Evolutionary conservation across 2,113 vertebrate genomes (phyloP), one percentile per base, ranked within the genome.

Genomic region (Sylvilagus bachmani): DNA sequence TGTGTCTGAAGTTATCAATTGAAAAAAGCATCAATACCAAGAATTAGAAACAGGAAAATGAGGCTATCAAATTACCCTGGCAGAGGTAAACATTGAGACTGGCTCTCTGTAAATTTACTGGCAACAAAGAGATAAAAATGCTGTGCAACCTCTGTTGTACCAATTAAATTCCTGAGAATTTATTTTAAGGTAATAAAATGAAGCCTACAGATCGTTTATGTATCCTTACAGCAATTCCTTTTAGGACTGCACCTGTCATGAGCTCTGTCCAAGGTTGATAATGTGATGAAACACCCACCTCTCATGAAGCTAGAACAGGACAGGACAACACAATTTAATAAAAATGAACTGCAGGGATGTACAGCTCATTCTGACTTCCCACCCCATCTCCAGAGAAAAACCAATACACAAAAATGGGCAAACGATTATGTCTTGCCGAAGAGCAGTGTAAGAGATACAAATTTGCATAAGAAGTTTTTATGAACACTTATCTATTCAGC

Each of bases 261-360:
- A 33, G 44, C 0, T 49, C 11, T 67, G 31, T 17, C 1, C 22
- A 21, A 36, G 24, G 27, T 10, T 21, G 6, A 49, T 4, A 55
- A 33, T 44, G 16, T n/a, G 25, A 36, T 2, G 4, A 25, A 11
- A 33, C 21, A 70, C 0, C 22, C 4, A 38, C 19, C 3, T 2
- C 70, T 6, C 16, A 0, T 3, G 69, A 75, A 91, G 75, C 24
- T 31, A 29, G 12, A 64, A 8, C 6, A 0, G 3, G 51, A 10
- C 4, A 62, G 3, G 7, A 3, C 5, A 36, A 16, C 1, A 2
- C 3, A 33, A 24, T 38, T 61, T 7, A 10, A 2, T 33, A 10
- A n/a, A 58, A 12, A 27, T 29, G 1, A 6, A 61, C 1, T 6
- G 10, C 51, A 36, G 27, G 12, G 13, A 22, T 31, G 1, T 21